Conservation (phyloP, 64 coral and sea anemone genomes). For the Exaiptasia diaphana region DNA sequence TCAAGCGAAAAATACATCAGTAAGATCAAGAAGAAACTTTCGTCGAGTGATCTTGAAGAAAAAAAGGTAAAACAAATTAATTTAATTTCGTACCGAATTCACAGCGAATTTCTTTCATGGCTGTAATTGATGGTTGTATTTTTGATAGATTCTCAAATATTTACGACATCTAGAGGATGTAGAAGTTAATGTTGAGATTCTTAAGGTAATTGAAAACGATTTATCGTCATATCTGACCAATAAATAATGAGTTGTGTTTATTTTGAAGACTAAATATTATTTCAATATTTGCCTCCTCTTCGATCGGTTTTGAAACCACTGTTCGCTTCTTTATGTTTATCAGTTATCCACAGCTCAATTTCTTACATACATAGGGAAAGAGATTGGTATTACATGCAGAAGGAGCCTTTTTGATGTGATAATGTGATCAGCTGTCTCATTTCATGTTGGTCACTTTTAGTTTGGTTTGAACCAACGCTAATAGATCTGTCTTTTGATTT, state of each 20-base stretch:
- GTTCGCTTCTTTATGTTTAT: too few relatives aligned
- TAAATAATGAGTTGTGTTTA: background rate
- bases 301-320: too few relatives aligned
- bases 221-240: background rate
- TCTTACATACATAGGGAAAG: too few relatives aligned
- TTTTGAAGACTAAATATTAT: background rate
- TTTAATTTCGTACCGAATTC: background rate
- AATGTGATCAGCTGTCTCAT: too few relatives aligned
- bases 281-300: background rate
- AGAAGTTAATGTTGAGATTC: conserved; percentile 62
- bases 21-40: conserved; percentile 60
- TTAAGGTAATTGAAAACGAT: conserved; percentile 58
- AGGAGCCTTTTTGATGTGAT: too few relatives aligned
- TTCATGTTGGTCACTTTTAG: too few relatives aligned
- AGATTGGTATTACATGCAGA: background rate
- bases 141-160: conserved; percentile 81
- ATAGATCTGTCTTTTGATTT: too few relatives aligned
- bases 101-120: background rate
- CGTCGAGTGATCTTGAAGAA: conserved; percentile 38
- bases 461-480: too few relatives aligned
- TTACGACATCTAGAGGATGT: conserved; percentile 74
- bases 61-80: conserved; percentile 23
- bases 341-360: too few relatives aligned
- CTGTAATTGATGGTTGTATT: background rate
- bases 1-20: conserved; percentile 44